phyloP scores from a whole-genome alignment of 2,888 invertebrate genomes.

The Pristionchus fissidentatus region DNA sequence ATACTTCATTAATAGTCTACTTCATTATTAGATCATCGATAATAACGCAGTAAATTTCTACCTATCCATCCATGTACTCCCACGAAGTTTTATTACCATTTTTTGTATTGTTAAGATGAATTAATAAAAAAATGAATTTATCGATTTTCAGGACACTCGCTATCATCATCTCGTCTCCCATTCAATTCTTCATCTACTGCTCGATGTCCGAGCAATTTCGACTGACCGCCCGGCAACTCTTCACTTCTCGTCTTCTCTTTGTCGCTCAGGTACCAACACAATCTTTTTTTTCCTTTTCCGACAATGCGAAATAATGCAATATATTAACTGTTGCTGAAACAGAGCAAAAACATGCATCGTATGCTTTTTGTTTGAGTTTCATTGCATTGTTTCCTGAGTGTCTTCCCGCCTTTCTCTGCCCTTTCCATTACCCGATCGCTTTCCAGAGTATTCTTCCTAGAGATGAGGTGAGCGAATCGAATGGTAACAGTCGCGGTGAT shows the following conservation, averaged over 20 bases:
- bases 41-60: too few species aligned
- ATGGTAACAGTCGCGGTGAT: too few species aligned
- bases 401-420: not conserved
- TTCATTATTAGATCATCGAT: too few species aligned
- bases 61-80: too few species aligned
- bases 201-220: constrained; percentile 94
- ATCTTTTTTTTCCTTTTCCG: not conserved
- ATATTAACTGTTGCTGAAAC: not conserved
- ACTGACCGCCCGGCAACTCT: constrained; percentile 88
- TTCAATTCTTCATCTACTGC: constrained; percentile 93
- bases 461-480: constrained; percentile 34
- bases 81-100: too few species aligned
- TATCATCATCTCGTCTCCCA: constrained; percentile 89
- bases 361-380: not conserved
- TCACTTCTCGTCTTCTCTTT: constrained; percentile 76
- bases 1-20: too few species aligned
- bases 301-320: not conserved
- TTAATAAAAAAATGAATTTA: too few species aligned
- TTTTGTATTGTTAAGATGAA: too few species aligned
- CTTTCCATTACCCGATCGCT: not conserved
- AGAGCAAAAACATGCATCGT: not conserved
- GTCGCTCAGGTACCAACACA: constrained; percentile 57
- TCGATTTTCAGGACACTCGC: constrained; percentile 86
- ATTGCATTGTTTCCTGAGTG: not conserved
- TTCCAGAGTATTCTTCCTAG: constrained; percentile 31